Conservation (phyloP, 2,113 vertebrate species). For the Syrmaticus mikado region DNA sequence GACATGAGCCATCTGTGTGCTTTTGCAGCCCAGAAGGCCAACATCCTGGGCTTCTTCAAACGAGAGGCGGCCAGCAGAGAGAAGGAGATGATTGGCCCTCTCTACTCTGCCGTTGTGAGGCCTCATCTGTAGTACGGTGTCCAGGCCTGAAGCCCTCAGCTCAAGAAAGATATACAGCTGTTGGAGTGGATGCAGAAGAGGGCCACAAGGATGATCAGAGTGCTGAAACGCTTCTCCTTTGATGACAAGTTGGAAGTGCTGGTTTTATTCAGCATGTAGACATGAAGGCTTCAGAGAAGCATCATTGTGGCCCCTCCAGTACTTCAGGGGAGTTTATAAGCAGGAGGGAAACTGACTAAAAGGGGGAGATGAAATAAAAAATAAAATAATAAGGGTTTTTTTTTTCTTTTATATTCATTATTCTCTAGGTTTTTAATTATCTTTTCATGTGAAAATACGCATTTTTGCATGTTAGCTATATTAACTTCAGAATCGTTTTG, state of each 20-base stretch:
- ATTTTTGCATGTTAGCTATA: background rate
- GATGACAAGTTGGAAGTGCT: background rate
- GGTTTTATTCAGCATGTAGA: background rate
- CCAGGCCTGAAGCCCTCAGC: background rate
- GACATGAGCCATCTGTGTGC: background rate
- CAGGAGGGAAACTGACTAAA: background rate
- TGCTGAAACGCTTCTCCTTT: background rate
- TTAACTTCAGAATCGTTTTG: background rate
- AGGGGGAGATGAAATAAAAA: background rate
- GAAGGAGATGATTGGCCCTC: background rate
- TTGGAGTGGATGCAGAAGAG: background rate
- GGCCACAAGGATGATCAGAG: background rate
- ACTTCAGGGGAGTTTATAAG: too few relatives aligned
- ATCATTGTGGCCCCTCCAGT: too few relatives aligned
- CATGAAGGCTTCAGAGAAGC: too few relatives aligned
- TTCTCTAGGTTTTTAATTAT: background rate
- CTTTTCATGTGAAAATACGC: slow-evolving; percentile 7
- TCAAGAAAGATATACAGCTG: background rate
- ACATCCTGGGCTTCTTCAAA: background rate
- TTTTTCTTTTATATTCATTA: background rate
- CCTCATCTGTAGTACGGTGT: background rate
- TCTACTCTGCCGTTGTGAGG: background rate
- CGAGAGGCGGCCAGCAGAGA: background rate
- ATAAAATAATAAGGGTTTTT: background rate
- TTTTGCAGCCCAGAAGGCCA: background rate